A percentile compares a stretch with the other conserved stretches of the same genome.
These are phyloP conservation scores for Sakesphorus luctuosus DNA, from an alignment of 2,113 vertebrate species.

Conservation along the genomic window DNA sequence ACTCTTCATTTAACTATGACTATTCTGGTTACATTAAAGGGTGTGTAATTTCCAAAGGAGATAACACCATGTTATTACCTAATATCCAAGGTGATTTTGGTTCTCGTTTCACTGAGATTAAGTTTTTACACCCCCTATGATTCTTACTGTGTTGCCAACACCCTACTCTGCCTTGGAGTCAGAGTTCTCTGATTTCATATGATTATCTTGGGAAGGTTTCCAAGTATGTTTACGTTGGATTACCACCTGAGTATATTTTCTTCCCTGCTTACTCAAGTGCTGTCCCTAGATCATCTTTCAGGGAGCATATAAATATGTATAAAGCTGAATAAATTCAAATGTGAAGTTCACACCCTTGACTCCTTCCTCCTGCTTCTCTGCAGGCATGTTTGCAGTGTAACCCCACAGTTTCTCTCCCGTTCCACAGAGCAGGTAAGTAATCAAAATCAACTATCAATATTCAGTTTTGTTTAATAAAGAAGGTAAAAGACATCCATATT, in stretches of 20 bases:
- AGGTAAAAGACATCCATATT: not conserved
- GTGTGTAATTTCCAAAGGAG: not conserved
- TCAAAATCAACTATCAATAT: not conserved
- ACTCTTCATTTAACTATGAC: conserved; percentile 7
- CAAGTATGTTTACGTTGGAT: not conserved
- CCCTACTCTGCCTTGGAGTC: not conserved
- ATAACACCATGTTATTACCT: not conserved
- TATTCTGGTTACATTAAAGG: not conserved
- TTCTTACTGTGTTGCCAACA: not conserved
- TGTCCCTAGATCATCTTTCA: not conserved
- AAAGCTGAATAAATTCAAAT: not conserved
- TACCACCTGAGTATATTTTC: not conserved
- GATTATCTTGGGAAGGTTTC: not conserved
- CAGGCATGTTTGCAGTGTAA: not conserved
- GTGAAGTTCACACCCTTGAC: not conserved
- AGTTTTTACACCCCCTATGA: not conserved
- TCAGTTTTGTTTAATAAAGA: not conserved
- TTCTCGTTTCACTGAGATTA: not conserved
- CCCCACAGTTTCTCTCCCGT: not conserved
- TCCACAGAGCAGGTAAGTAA: not conserved
- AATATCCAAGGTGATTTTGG: not conserved
- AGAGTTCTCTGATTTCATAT: not conserved
- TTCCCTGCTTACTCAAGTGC: not conserved
- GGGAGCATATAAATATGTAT: not conserved
- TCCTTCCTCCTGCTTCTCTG: not conserved